Evolutionary conservation across 2,888 invertebrate genomes (phyloP), one percentile per base, ranked within the genome.

Genomic region (Oegoconia quadripuncta): DNA sequence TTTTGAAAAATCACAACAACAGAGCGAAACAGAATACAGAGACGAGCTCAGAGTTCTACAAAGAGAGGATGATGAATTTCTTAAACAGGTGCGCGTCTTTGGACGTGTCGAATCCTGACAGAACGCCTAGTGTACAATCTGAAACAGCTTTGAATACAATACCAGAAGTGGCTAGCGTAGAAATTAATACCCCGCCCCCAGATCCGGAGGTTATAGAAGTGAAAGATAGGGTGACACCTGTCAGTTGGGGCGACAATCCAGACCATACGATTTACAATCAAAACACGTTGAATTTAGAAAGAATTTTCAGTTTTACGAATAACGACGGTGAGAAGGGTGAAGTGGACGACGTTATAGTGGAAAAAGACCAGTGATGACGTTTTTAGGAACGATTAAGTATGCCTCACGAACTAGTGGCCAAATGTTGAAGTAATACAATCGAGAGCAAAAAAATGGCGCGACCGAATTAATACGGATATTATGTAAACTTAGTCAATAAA

Each of bases 201-300:
- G 28, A 50, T 38, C 23, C 38, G 5, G 43, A 42, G 15, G 14
- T 8, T 3, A 22, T 39, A 45, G 22, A 44, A 16, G 22, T 33
- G 1, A 52, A 44, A 22, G 48, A 62, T 15, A 54, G 69, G 12
- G 55, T 69, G 11, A 81, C 82, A 0, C 74, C 76, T 0, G 46
- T 82, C 0, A 81, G 81, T 33, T 88, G 88, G 88, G 88, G 88
- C 0, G 88, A 88, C 14, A 55, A 69, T 0, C 74, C 73, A 0
- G 83, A 87, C 1, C 83, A 86, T 25, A 79, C 81, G 0, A 50
- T 88, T 1, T 88, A 83, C 45, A 88, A 87, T 17, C 88, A 88
- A 47, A 84, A 88, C 43, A 88, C 74, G 3, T 53, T 88, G 11
- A 84, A 79, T 48, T 67, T 88, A 7, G 84, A 87, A 6, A 80